Evolutionary conservation across 1,140 invertebrate genomes (phyloP), one percentile per base, ranked within the genome.

Genomic region (Apis cerana): DNA sequence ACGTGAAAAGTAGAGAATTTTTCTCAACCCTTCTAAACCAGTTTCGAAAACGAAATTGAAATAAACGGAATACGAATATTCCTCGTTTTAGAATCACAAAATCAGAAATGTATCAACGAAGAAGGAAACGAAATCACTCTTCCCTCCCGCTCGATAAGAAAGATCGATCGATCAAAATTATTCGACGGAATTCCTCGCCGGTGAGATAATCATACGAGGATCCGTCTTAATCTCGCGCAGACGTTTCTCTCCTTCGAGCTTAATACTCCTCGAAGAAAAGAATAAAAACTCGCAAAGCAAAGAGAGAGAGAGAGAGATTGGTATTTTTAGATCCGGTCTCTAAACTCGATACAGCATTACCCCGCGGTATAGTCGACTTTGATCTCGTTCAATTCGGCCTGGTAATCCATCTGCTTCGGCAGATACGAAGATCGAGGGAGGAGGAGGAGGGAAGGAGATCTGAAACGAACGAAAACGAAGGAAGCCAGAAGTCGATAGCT

Each of bases 401-500:
- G 67, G 81, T 70, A 78, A 82, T 82, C 75, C 81, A 78, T 82
- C 81, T 82, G 50, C 48, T 21, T 67, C 33, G 75, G 67, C 21
- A 71, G 81, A 82, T 68, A 82, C 81, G 75, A 71, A 78, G 58
- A 54, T 43, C 74, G 48, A 54, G 15, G 2, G 52, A 2, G 12
- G 12, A 2, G 52, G 15, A 3, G 52, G 52, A 0, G 13, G 13
- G 15, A 4, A 8, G 3, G n/a, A 23, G 70, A 56, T 43, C 33
- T 23, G 27, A 67, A 68, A 48, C 27, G 69, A 54, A 43, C 58
- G 75, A 82, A 43, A 56, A 17, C 54, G 54, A 62, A 82, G 81
- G 75, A 82, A 82, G 75, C 50, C 81, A 82, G 81, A 69, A 82
- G 81, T 78, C 75, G 75, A 78, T 82, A 82, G 80, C 65, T 62